These are phyloP conservation scores for Ptychadena robeensis DNA, from an alignment of 2,797 vertebrate genomes.

Conservation along the genomic window DNA sequence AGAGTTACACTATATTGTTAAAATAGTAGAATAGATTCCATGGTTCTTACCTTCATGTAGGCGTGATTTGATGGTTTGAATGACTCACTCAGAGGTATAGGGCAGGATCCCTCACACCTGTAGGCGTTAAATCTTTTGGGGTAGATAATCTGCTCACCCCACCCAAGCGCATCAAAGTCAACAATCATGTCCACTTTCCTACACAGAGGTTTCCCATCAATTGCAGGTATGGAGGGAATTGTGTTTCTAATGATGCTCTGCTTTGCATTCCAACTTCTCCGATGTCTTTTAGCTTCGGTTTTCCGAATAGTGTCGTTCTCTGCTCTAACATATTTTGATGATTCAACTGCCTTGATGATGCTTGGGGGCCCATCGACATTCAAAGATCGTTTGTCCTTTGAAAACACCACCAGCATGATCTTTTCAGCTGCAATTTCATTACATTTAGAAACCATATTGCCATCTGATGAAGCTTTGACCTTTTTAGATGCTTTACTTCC, in stretches of 20 bases:
- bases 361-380: conserved; percentile 69
- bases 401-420: conserved; percentile 84
- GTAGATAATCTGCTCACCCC: conserved; percentile 88
- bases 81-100: conserved; percentile 80
- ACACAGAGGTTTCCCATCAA: background rate
- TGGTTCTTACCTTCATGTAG: conserved; percentile 84
- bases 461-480: rapidly evolving
- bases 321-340: conserved; percentile 77
- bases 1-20: background rate
- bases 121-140: conserved; percentile 87
- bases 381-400: conserved; percentile 70
- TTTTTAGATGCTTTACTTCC: rapidly evolving
- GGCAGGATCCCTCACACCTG: conserved; percentile 72
- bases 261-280: conserved; percentile 77
- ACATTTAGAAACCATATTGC: rapidly evolving
- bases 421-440: conserved; percentile 62
- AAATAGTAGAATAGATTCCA: conserved; percentile 12
- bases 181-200: conserved; percentile 83
- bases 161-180: conserved; percentile 87
- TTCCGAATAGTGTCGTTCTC: conserved; percentile 62
- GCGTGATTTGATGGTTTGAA: conserved; percentile 90
- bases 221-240: background rate
- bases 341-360: conserved; percentile 81
- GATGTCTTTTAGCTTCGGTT: conserved; percentile 71
- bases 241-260: conserved; percentile 64